phyloP scores from a whole-genome alignment of 2,888 invertebrate genomes.

The Orthosia gothica region DNA sequence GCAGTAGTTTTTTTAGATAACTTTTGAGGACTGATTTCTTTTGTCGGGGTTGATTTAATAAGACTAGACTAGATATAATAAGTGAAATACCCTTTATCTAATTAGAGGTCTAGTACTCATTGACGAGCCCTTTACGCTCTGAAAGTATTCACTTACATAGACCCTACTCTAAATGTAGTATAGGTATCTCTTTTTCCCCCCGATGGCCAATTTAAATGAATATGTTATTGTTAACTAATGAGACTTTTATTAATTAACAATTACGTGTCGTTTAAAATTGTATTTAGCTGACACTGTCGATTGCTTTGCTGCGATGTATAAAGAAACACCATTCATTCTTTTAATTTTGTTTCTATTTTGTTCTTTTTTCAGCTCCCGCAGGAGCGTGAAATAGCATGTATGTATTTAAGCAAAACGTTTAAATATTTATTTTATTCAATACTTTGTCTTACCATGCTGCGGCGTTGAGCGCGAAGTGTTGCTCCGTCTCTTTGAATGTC shows the following conservation, averaged over 20 bases:
- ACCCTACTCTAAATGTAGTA: background rate
- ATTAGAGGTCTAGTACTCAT: conserved; percentile 3
- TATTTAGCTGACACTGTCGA: background rate
- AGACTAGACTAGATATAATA: background rate
- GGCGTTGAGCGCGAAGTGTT: conserved; percentile 82
- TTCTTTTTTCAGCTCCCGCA: background rate
- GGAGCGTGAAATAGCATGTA: background rate
- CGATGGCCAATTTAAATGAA: too few relatives aligned
- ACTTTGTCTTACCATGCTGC: conserved; percentile 74
- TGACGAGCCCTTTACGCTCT: background rate
- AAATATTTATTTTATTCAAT: too few relatives aligned
- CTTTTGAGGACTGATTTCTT: background rate
- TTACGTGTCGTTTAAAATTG: too few relatives aligned
- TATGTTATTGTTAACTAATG: too few relatives aligned
- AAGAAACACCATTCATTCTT: background rate
- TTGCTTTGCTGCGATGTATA: background rate
- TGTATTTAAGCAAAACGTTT: too few relatives aligned
- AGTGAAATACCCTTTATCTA: background rate
- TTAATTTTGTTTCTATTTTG: background rate
- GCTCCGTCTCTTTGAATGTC: conserved; percentile 87
- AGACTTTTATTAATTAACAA: too few relatives aligned
- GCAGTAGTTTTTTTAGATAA: background rate
- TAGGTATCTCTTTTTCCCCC: too few relatives aligned
- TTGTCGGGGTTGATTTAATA: too few relatives aligned
- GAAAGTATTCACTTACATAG: background rate